These are phyloP conservation scores for Anthrax anthrax DNA, from an alignment of 2,888 invertebrate species.

Conservation along the genomic window DNA sequence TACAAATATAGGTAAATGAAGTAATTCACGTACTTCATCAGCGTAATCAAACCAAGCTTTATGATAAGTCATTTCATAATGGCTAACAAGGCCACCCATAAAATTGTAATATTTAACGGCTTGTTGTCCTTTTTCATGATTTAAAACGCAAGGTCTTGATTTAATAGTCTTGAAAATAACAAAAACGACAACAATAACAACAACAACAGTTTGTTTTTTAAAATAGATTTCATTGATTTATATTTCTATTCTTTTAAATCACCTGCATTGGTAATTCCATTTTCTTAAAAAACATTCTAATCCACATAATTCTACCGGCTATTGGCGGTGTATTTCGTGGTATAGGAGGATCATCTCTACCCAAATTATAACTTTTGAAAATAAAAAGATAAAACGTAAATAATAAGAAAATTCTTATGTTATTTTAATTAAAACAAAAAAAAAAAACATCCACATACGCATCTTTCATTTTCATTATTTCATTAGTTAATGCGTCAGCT, in stretches of 20 bases:
- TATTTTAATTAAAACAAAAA: background rate
- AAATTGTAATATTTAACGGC: conserved; percentile 67
- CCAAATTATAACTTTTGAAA: conserved; percentile 51
- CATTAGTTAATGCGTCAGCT: conserved; percentile 47
- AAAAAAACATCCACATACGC: conserved; percentile 28
- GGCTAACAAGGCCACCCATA: conserved; percentile 61
- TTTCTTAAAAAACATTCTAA: conserved; percentile 57
- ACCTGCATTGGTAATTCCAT: conserved; percentile 63
- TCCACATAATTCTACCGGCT: conserved; percentile 70
- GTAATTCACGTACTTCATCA: conserved; percentile 44
- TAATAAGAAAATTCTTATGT: background rate
- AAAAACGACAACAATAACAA: too few relatives aligned
- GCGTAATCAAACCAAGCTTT: conserved; percentile 65
- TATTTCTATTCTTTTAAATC: too few relatives aligned
- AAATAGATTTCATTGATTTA: too few relatives aligned
- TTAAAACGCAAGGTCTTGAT: conserved; percentile 34
- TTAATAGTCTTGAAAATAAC: conserved; percentile 14
- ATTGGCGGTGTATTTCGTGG: conserved; percentile 67
- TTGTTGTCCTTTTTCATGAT: conserved; percentile 52
- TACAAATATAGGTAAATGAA: conserved; percentile 52
- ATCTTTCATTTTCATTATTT: conserved; percentile 56
- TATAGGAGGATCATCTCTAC: conserved; percentile 56
- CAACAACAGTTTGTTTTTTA: too few relatives aligned
- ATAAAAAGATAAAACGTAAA: background rate
- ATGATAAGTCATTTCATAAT: conserved; percentile 72